Evolutionary conservation across 2,888 invertebrate species (phyloP), one percentile per base, ranked within the genome.

Genomic region (Nymphalis c-album): DNA sequence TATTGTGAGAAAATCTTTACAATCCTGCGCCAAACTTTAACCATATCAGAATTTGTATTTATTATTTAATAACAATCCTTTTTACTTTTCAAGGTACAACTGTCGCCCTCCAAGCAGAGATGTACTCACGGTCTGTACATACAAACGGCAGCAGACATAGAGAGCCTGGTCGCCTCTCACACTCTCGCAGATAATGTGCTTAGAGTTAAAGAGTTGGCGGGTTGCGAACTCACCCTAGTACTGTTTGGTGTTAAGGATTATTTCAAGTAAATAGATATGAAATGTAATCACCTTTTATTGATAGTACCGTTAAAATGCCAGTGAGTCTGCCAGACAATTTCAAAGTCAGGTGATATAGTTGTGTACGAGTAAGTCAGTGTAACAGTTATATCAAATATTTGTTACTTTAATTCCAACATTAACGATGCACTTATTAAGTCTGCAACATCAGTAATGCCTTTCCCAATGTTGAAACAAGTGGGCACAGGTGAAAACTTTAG

Each of bases 171-270:
- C 18, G 50, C 31, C 2, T 58, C 46, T 0, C 75, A 73, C 47
- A 18, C 71, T 0, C 76, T 90, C 48, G 62, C 85, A 0, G 8
- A 67, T 0, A 81, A 78, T 31, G 47, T 87, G 55, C 66, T 65
- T 1, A 61, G 60, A 1, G 66, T 81, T 0, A 69, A 64, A 4
- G 70, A 73, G 3, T 67, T 82, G 6, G 76, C 78, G 0, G 79
- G 71, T 51, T 84, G 86, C 35, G 74, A 77, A 13, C 62, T 76
- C 0, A 91, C 93, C 0, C 74, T 93, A 0, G 75, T 92, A 0
- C 72, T 93, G 16, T 87, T 86, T 68, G 91, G 90, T 1, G 78
- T 77, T 13, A 79, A 85, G 51, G 84, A 90, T 7, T 93, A 92
- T 73, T 91, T 91, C 71, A 90, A 86, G 93, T 93, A 72, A 80